Evolutionary conservation across 2,888 invertebrate genomes (phyloP).

Genomic region (Callyntrura sp.): DNA sequence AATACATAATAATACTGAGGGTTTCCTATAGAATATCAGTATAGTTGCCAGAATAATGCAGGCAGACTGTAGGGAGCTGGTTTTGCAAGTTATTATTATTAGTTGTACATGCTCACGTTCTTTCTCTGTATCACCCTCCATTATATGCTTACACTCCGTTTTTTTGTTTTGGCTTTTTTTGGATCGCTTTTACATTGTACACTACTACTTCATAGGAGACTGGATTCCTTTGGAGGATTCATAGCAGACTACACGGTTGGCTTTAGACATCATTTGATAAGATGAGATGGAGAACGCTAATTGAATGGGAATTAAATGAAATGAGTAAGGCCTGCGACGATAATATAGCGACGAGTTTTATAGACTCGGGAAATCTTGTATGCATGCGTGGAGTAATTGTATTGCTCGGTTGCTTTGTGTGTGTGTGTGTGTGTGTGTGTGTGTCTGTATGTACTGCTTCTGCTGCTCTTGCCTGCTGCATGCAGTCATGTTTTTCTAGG

Average conservation of each 20-base stretch:
- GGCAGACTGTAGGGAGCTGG: conserved; percentile 11
- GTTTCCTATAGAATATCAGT: background rate
- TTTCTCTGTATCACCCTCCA: background rate
- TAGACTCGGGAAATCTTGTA: conserved; percentile 65
- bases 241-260: conserved; percentile 49
- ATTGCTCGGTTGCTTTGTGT: background rate
- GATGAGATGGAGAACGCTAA: conserved; percentile 76
- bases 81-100: conserved; percentile 28
- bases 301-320: conserved; percentile 81
- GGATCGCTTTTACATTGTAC: conserved; percentile 19
- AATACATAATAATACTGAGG: conserved; percentile 8
- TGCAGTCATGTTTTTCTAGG: background rate
- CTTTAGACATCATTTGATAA: conserved; percentile 73
- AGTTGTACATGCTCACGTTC: background rate
- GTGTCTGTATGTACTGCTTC: too few species aligned
- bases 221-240: conserved; percentile 38
- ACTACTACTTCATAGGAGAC: background rate
- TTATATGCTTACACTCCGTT: conserved; percentile 16
- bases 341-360: conserved; percentile 70
- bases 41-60: background rate
- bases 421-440: too few species aligned
- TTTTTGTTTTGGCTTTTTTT: conserved; percentile 48
- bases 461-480: conserved; percentile 15
- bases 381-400: conserved; percentile 55
- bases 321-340: conserved; percentile 74